phyloP scores from a whole-genome alignment of 2,888 invertebrate species.

The Elysia crispata region DNA sequence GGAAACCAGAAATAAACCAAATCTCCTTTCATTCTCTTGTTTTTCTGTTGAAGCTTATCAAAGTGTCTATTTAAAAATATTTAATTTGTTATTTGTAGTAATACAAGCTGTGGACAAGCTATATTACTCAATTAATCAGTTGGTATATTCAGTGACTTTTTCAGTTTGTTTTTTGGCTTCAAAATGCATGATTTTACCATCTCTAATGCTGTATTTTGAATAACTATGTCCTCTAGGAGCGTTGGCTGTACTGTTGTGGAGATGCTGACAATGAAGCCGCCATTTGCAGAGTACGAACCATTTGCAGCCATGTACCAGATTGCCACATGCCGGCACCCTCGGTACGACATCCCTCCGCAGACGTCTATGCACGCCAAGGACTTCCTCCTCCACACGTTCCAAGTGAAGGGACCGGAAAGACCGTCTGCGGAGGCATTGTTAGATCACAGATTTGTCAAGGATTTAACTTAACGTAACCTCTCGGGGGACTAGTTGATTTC shows the following conservation, averaged over 20 bases:
- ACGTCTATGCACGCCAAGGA: conserved; percentile 65
- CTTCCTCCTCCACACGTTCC: conserved; percentile 71
- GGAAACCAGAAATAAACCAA: no score
- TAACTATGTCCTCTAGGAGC: conserved; percentile 69
- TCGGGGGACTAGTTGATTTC: no score
- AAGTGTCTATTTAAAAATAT: no score
- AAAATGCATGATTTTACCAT: no score
- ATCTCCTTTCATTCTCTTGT: no score
- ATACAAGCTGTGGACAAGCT: no score
- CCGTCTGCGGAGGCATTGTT: conserved; percentile 72
- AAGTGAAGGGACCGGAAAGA: conserved; percentile 64
- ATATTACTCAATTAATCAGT: no score
- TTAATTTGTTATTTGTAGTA: no score
- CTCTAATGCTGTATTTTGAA: no score
- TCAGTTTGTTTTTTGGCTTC: background rate
- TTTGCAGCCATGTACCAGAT: conserved; percentile 78
- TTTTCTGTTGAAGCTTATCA: no score
- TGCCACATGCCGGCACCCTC: conserved; percentile 73
- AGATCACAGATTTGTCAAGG: conserved; percentile 57
- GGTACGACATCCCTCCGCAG: conserved; percentile 70
- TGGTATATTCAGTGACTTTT: background rate
- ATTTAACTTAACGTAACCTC: conserved; percentile 49
- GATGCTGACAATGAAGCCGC: conserved; percentile 77
- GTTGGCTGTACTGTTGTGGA: conserved; percentile 78
- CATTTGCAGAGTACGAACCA: conserved; percentile 76